A percentile compares a stretch with the other conserved stretches of the same genome.
Evolutionary conservation across 2,888 invertebrate species (phyloP).

Genomic region (Amblyteles armatorius): DNA sequence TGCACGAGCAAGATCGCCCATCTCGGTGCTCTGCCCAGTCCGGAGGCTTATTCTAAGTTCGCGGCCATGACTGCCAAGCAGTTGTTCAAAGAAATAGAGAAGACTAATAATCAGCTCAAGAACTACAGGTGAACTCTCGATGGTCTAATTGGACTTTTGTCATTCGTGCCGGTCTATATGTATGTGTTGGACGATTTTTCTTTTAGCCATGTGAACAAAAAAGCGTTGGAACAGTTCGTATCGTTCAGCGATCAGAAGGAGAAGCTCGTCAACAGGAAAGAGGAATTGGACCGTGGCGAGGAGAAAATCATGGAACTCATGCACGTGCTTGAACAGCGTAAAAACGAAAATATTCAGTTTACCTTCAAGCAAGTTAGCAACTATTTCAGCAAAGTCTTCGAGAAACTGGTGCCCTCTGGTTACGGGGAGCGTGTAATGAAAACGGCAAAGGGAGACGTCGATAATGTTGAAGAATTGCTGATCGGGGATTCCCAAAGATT

Average conservation of each 20-base stretch:
- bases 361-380: constrained; percentile 98
- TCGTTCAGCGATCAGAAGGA: constrained; percentile 99
- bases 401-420: constrained; percentile 97
- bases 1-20: constrained; percentile 98
- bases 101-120: constrained; percentile 98
- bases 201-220: constrained; percentile 98
- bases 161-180: not conserved
- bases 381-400: constrained; percentile 99
- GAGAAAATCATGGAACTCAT: constrained; percentile 97
- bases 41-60: constrained; percentile 94
- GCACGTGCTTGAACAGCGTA: constrained; percentile 96
- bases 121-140: constrained; percentile 88
- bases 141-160: not conserved
- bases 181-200: not conserved
- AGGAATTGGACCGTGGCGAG: constrained; percentile 97
- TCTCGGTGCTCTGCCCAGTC: constrained; percentile 96
- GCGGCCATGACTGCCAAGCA: constrained; percentile 91
- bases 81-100: constrained; percentile 98
- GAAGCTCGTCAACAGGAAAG: constrained; percentile 97
- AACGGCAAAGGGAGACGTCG: constrained; percentile 91
- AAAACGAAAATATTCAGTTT: constrained; percentile 99
- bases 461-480: constrained; percentile 88
- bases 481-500: constrained; percentile 85
- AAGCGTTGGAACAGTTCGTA: constrained; percentile 99
- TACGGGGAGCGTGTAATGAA: constrained; percentile 97